Conservation (phyloP, 2,113 vertebrate species). For the Probosciger aterrimus region DNA sequence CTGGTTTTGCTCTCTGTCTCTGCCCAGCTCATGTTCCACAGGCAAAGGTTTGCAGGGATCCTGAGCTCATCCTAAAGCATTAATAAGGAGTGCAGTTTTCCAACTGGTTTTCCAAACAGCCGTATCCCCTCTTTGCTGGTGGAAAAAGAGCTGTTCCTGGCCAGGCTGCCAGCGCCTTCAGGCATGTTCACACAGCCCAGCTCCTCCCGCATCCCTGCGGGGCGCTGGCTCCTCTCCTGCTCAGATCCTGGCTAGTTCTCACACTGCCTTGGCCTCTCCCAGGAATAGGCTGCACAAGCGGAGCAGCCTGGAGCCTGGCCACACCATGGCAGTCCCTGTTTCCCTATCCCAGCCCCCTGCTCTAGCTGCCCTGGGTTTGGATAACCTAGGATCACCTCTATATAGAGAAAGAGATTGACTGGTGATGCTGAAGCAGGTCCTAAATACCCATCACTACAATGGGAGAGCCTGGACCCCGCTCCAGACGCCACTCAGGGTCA, state of each 20-base stretch:
- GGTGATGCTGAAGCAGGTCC: not conserved
- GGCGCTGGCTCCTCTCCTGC: not conserved
- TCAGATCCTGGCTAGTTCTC: not conserved
- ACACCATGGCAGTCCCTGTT: not conserved
- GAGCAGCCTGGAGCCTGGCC: not conserved
- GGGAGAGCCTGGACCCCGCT: not conserved
- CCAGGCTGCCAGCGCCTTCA: not conserved
- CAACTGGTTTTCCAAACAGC: not conserved
- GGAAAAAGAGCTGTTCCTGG: not conserved
- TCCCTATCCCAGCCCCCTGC: not conserved
- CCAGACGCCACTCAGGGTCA: rapidly evolving
- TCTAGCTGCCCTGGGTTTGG: not conserved
- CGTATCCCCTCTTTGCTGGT: not conserved
- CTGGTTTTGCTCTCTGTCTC: not conserved
- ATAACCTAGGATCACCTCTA: not conserved
- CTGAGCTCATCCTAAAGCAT: not conserved
- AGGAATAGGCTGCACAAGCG: rapidly evolving
- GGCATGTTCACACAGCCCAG: not conserved
- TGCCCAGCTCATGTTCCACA: not conserved
- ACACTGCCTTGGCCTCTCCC: not conserved
- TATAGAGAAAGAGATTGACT: not conserved
- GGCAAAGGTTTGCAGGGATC: not conserved
- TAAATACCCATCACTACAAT: not conserved
- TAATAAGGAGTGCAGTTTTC: not conserved
- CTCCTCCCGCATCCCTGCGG: not conserved